Conservation (phyloP, 2,113 vertebrate genomes). For the Aramus guarauna region DNA sequence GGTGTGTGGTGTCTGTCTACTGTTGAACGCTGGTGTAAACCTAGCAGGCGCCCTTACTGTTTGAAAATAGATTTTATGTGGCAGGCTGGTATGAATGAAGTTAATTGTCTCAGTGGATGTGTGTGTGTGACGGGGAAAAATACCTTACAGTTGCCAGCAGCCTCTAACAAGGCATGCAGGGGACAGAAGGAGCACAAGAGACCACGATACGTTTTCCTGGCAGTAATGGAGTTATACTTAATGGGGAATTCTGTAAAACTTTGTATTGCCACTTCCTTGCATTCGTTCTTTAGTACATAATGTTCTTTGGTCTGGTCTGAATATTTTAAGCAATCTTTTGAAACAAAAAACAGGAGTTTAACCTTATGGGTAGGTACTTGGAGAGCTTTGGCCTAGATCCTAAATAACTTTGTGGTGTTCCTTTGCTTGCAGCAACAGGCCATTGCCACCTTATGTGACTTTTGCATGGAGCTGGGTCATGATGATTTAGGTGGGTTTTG, state of each 20-base stretch:
- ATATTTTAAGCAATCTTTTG: background rate
- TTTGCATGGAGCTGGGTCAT: rapidly evolving
- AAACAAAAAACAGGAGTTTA: rapidly evolving
- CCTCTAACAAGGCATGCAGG: rapidly evolving
- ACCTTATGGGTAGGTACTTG: background rate
- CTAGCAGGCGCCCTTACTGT: background rate
- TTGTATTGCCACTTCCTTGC: background rate
- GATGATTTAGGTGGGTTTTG: background rate
- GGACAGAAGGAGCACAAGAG: background rate
- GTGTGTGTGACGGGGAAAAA: background rate
- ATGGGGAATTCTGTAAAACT: background rate
- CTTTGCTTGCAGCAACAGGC: background rate
- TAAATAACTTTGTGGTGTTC: background rate
- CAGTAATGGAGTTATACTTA: rapidly evolving
- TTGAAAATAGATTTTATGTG: background rate
- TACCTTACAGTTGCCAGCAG: background rate
- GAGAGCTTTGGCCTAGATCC: background rate
- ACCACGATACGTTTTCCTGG: rapidly evolving
- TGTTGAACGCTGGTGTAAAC: background rate
- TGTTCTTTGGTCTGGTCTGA: background rate
- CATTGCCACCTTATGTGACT: background rate
- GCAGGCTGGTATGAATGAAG: background rate
- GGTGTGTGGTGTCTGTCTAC: background rate
- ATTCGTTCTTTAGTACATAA: background rate
- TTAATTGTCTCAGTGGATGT: background rate